Conservation (phyloP, 2,888 invertebrate genomes). For the Zaprionus lineosus region DNA sequence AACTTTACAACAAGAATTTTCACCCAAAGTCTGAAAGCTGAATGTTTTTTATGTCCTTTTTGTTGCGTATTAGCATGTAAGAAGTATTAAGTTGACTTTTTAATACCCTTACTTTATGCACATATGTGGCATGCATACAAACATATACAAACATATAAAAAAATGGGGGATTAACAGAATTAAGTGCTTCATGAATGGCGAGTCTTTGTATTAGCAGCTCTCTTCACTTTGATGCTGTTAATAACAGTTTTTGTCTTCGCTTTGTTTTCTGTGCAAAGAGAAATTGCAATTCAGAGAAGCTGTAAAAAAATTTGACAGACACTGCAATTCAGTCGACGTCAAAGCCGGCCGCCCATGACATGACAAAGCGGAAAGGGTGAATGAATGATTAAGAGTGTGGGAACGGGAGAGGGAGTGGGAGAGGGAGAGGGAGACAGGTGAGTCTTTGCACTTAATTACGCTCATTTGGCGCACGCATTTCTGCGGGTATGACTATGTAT, state of each 20-base stretch:
- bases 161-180: not conserved
- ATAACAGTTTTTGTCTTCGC: not conserved
- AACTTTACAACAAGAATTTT: conserved; percentile 47
- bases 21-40: conserved; percentile 30
- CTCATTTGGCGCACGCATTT: conserved; percentile 56
- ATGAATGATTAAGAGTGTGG: not conserved
- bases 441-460: conserved; percentile 56
- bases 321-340: conserved; percentile 3
- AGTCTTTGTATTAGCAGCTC: not conserved
- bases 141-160: not conserved
- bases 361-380: not conserved
- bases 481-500: too few relatives aligned
- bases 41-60: conserved; percentile 18
- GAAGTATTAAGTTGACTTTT: conserved; percentile 10
- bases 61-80: conserved; percentile 19
- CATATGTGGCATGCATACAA: not conserved
- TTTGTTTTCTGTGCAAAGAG: not conserved
- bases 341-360: not conserved
- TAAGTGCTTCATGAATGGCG: not conserved
- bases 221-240: too few relatives aligned
- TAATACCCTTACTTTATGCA: conserved; percentile 36
- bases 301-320: conserved; percentile 26
- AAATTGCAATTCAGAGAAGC: conserved; percentile 7
- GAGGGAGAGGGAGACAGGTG: conserved; percentile 2
- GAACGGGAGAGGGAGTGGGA: conserved; percentile 4